Evolutionary conservation across 2,888 invertebrate species (phyloP), one percentile per base, ranked within the genome.

Genomic region (Helleia helle): DNA sequence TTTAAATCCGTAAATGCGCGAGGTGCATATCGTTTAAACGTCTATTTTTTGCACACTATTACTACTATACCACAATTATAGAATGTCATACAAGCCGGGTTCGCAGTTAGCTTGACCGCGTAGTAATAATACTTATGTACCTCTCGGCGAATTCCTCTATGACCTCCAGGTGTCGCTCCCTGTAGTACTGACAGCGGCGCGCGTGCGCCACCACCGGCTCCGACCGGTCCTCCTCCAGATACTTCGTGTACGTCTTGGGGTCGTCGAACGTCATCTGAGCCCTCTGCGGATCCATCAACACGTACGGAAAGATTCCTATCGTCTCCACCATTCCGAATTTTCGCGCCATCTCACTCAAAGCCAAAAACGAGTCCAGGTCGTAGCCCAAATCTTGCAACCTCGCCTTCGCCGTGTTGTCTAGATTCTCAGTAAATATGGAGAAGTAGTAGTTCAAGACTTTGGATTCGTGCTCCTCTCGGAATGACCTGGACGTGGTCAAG

Each of bases 61-160:
- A n/a, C n/a, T n/a, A n/a, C n/a, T n/a, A n/a, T n/a, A n/a, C n/a
- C n/a, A n/a, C n/a, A n/a, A n/a, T n/a, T n/a, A n/a, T n/a, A n/a
- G n/a, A n/a, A n/a, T n/a, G n/a, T n/a, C n/a, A n/a, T n/a, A n/a
- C n/a, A n/a, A n/a, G n/a, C n/a, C n/a, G n/a, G n/a, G n/a, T n/a
- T n/a, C n/a, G n/a, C n/a, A n/a, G n/a, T n/a, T n/a, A n/a, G n/a
- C n/a, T n/a, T n/a, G n/a, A n/a, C n/a, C n/a, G n/a, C n/a, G n/a
- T n/a, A n/a, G n/a, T n/a, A n/a, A n/a, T n/a, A n/a, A n/a, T n/a
- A n/a, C n/a, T n/a, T n/a, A 31, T 3, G 29, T 64, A 75, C 44
- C 60, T 55, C 40, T 71, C 65, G 0, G 71, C 48, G n/a, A 70
- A 71, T 49, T 76, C 74, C 39, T 75, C 71, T 6, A 51, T 54